phyloP scores from a whole-genome alignment of 2,797 vertebrate species.

The Enteromius mattozi region DNA sequence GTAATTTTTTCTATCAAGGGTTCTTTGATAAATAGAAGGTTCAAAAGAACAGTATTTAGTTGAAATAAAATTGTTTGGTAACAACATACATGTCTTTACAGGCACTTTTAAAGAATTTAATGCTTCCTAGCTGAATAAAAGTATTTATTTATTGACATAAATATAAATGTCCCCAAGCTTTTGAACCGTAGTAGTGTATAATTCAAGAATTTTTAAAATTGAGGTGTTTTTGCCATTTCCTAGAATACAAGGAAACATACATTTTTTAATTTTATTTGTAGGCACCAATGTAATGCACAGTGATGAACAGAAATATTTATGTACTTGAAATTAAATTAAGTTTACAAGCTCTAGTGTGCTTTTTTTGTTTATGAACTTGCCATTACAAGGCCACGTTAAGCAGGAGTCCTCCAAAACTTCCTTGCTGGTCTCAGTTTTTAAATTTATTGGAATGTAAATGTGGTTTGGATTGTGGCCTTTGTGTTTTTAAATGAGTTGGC shows the following conservation, averaged over 20 bases:
- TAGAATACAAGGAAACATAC: neutral
- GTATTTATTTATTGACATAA: neutral
- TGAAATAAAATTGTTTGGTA: neutral
- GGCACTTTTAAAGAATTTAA: neutral
- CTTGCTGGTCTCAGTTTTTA: neutral
- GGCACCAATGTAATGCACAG: neutral
- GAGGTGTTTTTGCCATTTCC: neutral
- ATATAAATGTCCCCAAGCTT: neutral
- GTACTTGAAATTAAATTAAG: neutral
- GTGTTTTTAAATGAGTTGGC: neutral
- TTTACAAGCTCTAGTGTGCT: neutral
- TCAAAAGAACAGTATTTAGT: too few relatives aligned
- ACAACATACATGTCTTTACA: neutral
- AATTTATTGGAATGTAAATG: neutral
- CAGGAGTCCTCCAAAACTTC: neutral
- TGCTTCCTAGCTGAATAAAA: neutral
- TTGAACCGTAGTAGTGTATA: neutral
- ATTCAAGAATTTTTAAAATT: neutral
- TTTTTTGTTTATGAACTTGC: neutral
- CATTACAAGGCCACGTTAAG: neutral
- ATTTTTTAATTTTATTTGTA: neutral
- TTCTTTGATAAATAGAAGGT: neutral
- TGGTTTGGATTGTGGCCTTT: neutral
- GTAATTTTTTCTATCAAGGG: neutral
- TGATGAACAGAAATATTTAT: neutral